Evolutionary conservation across 2,888 invertebrate species (phyloP), one percentile per base, ranked within the genome.

Genomic region (Tethea ocularis): DNA sequence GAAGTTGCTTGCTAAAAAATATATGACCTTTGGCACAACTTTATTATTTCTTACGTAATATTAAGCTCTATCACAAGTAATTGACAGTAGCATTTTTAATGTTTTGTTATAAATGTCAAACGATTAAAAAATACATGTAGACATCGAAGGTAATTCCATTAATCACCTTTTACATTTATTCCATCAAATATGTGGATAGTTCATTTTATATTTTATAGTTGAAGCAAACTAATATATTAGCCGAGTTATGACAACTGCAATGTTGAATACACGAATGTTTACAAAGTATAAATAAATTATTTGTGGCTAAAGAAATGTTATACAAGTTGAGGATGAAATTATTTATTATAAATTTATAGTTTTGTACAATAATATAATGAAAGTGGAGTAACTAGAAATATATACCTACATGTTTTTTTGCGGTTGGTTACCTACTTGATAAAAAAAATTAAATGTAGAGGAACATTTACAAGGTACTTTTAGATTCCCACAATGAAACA

Each of bases 81-180:
- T 7, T 0, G 2, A 29, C 5, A 33, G 13, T 13, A 33, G 33
- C 33, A 13, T 33, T 33, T 41, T n/a, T 41, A 41, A 41, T 4
- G n/a, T 15, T 17, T 17, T 41, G n/a, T n/a, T n/a, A n/a, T n/a
- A n/a, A n/a, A n/a, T 46, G 46, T 46, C 20, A 46, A 46, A 7
- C 5, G 20, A 46, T 46, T n/a, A 46, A 46, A 46, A 20, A 10
- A 6, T 46, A 10, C 10, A 10, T 20, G 20, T n/a, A 46, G 46
- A 41, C n/a, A 41, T 46, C 20, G 20, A 46, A 46, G 20, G 17
- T 7, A 41, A 6, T 20, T 7, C 46, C 46, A 46, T 46, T 46
- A 46, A 20, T 46, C 20, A 17, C 4, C 17, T 46, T 20, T 46
- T 46, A 74, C 66, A 46, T 46, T 46, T 46, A 46, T 46, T 20